Evolutionary conservation across 2,888 invertebrate species (phyloP).

Genomic region (Agonum fuliginosum): DNA sequence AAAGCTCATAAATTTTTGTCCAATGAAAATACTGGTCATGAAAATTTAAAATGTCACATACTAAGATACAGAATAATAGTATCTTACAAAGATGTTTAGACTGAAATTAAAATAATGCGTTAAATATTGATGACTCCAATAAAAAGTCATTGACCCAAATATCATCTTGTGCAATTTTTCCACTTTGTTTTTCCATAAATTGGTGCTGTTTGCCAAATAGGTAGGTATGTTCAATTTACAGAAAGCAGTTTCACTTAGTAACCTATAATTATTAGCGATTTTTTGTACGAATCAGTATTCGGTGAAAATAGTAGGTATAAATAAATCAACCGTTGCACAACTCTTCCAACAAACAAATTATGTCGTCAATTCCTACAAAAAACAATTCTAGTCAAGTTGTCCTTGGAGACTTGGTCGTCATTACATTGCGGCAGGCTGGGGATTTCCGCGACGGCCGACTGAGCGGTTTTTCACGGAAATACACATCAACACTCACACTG

Average conservation of each 20-base stretch:
- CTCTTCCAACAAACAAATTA: constrained; percentile 41
- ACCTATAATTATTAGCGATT: not conserved
- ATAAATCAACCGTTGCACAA: constrained; percentile 24
- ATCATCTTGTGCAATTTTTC: not conserved
- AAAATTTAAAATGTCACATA: no score
- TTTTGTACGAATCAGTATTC: not conserved
- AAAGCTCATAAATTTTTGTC: no score
- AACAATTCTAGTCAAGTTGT: constrained; percentile 33
- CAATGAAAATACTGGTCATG: no score
- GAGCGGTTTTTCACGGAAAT: constrained; percentile 45
- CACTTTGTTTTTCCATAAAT: not conserved
- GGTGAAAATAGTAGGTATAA: constrained; percentile 10
- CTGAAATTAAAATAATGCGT: no score
- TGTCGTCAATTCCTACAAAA: constrained; percentile 29
- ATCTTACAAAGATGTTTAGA: no score
- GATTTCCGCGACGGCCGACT: constrained; percentile 37
- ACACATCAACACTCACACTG: no score
- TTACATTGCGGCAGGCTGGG: constrained; percentile 11
- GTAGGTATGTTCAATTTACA: not conserved
- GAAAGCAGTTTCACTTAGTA: no score
- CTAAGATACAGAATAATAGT: no score
- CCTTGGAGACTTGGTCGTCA: constrained; percentile 44
- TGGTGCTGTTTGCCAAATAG: not conserved
- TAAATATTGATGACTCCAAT: no score
- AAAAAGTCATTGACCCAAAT: no score